A percentile compares a stretch with the other conserved stretches of the same genome.
Conservation (phyloP, 1,140 invertebrate species). For the Halesus radiatus region DNA sequence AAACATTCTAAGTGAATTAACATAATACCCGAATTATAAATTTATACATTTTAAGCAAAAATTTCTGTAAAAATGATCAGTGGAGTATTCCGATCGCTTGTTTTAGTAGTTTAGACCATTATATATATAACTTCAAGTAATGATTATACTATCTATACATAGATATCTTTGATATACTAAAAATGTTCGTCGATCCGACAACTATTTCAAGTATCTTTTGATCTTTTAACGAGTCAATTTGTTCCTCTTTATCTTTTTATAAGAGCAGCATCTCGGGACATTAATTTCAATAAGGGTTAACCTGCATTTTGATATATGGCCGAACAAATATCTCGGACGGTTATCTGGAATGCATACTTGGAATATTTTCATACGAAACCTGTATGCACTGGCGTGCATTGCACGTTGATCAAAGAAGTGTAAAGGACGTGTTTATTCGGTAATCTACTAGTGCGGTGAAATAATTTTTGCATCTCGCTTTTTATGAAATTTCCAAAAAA, state of each 20-base stretch:
- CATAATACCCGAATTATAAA: too few relatives aligned
- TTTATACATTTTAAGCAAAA: too few relatives aligned
- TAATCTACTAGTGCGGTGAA: too few relatives aligned
- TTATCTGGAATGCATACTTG: constrained; percentile 22
- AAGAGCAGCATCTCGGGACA: not conserved
- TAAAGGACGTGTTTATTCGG: not conserved
- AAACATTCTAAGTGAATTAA: too few relatives aligned
- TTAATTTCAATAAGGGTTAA: not conserved
- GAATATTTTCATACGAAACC: constrained; percentile 17
- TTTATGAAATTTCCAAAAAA: too few relatives aligned
- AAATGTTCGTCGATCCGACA: not conserved
- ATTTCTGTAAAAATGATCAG: too few relatives aligned
- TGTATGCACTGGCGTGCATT: not conserved
- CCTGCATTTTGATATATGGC: not conserved
- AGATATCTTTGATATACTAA: not conserved
- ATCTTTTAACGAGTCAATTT: not conserved
- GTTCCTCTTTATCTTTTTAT: constrained; percentile 2
- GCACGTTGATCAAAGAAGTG: not conserved
- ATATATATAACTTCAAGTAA: too few relatives aligned
- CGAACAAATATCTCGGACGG: not conserved
- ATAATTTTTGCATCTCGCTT: too few relatives aligned
- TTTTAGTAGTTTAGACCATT: too few relatives aligned
- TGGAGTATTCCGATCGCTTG: too few relatives aligned
- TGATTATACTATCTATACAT: too few relatives aligned
- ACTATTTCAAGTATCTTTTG: not conserved